Conservation (phyloP, 2,113 vertebrate species). For the Pao palembangensis region DNA sequence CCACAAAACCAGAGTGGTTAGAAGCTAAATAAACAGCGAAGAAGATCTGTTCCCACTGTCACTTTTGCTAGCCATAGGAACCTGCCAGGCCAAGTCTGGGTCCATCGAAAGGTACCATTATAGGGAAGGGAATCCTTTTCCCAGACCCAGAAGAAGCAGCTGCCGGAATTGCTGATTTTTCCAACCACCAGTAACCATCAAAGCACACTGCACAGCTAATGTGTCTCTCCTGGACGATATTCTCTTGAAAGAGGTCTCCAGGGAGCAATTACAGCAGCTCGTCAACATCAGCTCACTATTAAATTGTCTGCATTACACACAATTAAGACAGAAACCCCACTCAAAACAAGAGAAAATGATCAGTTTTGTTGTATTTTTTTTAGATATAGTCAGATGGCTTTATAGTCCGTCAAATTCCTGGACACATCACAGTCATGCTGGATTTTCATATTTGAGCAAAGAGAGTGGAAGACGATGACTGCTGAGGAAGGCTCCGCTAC, state of each 20-base stretch:
- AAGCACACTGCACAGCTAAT: constrained; percentile 45
- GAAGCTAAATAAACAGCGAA: constrained; percentile 67
- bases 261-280: constrained; percentile 43
- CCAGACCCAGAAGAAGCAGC: constrained; percentile 47
- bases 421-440: too few relatives aligned
- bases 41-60: constrained; percentile 63
- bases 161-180: constrained; percentile 49
- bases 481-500: too few relatives aligned
- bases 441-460: too few relatives aligned
- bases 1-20: constrained; percentile 59
- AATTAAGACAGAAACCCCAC: constrained; percentile 8
- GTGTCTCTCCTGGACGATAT: constrained; percentile 36
- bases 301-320: constrained; percentile 53
- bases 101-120: constrained; percentile 50
- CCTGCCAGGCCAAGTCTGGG: constrained; percentile 44
- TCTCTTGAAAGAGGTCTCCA: constrained; percentile 31
- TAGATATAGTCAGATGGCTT: too few relatives aligned
- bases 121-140: constrained; percentile 61
- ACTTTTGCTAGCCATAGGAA: constrained; percentile 55
- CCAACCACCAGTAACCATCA: constrained; percentile 49
- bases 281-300: constrained; percentile 47
- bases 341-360: not conserved
- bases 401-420: too few relatives aligned
- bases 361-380: too few relatives aligned
- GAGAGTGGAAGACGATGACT: too few relatives aligned